Percentiles rank a stretch among this genome's conserved stretches.
Conservation (phyloP, 2,888 invertebrate genomes). For the Argyresthia albistria region DNA sequence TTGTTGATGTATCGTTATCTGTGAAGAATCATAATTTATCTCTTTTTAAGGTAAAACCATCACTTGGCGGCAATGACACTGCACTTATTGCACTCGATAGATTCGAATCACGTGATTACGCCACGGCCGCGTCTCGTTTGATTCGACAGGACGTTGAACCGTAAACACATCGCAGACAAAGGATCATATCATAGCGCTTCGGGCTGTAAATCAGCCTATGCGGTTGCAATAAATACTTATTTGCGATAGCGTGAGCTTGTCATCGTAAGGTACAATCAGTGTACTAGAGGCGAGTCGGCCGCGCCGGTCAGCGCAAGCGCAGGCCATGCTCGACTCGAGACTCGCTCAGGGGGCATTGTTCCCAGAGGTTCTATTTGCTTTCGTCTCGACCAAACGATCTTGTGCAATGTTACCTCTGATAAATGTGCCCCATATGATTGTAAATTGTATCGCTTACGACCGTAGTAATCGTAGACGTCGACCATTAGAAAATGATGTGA, state of each 20-base stretch:
- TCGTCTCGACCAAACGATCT: conserved; percentile 18
- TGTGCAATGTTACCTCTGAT: conserved; percentile 23
- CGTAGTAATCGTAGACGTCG: conserved; percentile 17
- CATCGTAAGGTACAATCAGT: conserved; percentile 68
- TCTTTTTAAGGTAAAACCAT: conserved; percentile 19
- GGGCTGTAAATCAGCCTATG: conserved; percentile 29
- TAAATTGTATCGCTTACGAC: conserved; percentile 40
- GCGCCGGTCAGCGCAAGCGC: conserved; percentile 25
- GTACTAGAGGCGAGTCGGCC: conserved; percentile 32
- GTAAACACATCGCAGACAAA: conserved; percentile 9
- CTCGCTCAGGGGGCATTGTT: conserved; percentile 55
- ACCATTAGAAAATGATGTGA: conserved; percentile 7
- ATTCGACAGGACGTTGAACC: not conserved
- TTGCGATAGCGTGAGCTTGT: conserved; percentile 58
- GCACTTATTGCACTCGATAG: not conserved
- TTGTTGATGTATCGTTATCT: conserved; percentile 35
- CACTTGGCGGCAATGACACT: not conserved
- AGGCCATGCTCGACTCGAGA: too few relatives aligned
- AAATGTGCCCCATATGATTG: conserved; percentile 41
- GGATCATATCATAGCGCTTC: conserved; percentile 12
- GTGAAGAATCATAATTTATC: conserved; percentile 15
- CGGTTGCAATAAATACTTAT: conserved; percentile 63
- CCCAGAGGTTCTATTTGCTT: conserved; percentile 38
- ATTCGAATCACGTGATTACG: not conserved
- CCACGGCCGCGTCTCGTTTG: too few relatives aligned